Conservation (phyloP, 2,113 vertebrate genomes). For the Bettongia penicillata region DNA sequence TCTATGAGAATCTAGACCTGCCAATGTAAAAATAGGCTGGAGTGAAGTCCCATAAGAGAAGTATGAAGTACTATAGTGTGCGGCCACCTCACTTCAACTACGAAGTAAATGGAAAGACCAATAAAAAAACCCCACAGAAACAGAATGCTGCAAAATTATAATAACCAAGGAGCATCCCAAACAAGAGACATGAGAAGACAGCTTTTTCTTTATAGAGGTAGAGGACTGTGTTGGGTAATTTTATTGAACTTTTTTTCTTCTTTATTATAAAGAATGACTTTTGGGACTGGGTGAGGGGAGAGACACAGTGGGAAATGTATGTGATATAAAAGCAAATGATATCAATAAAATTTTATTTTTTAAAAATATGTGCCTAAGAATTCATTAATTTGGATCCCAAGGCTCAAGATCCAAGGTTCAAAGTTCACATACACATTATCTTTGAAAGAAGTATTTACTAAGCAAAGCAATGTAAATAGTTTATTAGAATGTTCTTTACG, state of each 20-base stretch:
- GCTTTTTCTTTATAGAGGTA: not conserved
- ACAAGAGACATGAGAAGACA: not conserved
- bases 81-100: not conserved
- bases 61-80: not conserved
- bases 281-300: not conserved
- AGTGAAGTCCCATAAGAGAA: not conserved
- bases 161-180: not conserved
- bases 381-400: not conserved
- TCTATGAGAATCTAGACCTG: not conserved
- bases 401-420: not conserved
- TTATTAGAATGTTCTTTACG: not conserved
- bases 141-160: not conserved
- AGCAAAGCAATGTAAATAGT: conserved; percentile 13
- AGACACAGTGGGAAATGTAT: not conserved
- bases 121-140: not conserved
- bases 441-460: conserved; percentile 8
- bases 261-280: not conserved
- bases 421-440: not conserved
- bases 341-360: not conserved
- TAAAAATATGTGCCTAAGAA: not conserved
- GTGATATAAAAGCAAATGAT: not conserved
- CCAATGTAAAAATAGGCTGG: not conserved
- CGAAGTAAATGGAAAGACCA: not conserved
- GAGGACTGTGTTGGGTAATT: not conserved
- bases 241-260: not conserved